A percentile compares a stretch with the other conserved stretches of the same genome.
phyloP scores from a whole-genome alignment of 2,113 vertebrate genomes.

The Gobio gobio region DNA sequence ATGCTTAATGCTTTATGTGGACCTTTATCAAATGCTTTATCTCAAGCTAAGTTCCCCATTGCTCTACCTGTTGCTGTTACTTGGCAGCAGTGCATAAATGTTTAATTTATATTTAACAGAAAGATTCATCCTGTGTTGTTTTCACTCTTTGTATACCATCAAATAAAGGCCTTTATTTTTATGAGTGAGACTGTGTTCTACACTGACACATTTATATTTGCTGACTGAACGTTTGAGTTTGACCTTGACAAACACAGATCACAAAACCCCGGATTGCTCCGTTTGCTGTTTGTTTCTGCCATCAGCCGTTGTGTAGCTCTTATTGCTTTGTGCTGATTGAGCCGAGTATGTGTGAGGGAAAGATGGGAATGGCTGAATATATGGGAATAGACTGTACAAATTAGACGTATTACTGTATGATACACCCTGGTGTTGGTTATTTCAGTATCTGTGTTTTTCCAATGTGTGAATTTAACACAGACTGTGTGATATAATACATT shows the following conservation, averaged over 20 bases:
- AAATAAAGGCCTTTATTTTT: background rate
- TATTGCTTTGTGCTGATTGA: constrained; percentile 60
- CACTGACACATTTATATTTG: background rate
- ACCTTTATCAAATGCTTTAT: background rate
- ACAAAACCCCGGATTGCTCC: constrained; percentile 17
- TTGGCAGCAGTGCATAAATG: background rate
- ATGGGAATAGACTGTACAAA: background rate
- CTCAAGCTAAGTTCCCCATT: too few species aligned
- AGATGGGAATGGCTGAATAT: background rate
- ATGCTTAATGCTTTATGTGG: background rate
- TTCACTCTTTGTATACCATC: background rate
- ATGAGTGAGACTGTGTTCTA: background rate
- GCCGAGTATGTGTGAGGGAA: background rate
- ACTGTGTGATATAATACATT: background rate
- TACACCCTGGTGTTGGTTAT: background rate
- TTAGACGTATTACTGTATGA: background rate
- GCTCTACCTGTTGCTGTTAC: background rate
- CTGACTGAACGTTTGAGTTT: constrained; percentile 31
- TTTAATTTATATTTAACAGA: background rate
- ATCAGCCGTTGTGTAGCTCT: constrained; percentile 33
- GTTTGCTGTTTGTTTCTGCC: constrained; percentile 55
- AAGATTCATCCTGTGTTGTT: background rate
- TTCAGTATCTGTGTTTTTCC: background rate
- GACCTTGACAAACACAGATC: constrained; percentile 45
- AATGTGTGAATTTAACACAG: background rate